phyloP scores from a whole-genome alignment of 2,888 invertebrate species.

The Leucophora obtusa region DNA sequence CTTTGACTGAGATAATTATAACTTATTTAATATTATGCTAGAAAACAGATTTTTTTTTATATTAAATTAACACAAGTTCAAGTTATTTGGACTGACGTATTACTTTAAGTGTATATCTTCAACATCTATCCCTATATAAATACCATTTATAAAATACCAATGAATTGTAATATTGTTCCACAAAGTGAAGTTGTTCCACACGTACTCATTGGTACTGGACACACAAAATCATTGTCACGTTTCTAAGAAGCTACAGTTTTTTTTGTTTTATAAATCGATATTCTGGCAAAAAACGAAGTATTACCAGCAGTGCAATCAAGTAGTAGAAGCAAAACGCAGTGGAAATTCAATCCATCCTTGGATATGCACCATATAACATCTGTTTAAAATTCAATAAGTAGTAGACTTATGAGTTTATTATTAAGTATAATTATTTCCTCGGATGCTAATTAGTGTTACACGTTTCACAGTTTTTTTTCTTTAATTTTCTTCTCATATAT shows the following conservation, averaged over 20 bases:
- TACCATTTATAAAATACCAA: background rate
- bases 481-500: background rate
- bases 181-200: background rate
- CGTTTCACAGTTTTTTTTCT: constrained; percentile 47
- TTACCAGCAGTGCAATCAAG: background rate
- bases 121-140: too few relatives aligned
- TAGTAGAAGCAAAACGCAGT: background rate
- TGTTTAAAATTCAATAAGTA: constrained; percentile 20
- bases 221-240: constrained; percentile 39
- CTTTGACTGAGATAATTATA: too few relatives aligned
- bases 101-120: too few relatives aligned
- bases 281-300: background rate
- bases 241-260: constrained; percentile 41
- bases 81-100: too few relatives aligned
- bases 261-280: constrained; percentile 9
- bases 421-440: constrained; percentile 19
- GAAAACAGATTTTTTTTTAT: too few relatives aligned
- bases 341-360: constrained; percentile 7
- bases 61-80: too few relatives aligned
- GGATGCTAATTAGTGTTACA: constrained; percentile 58
- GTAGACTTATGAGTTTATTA: constrained; percentile 45
- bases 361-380: constrained; percentile 29
- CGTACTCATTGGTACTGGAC: background rate
- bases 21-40: too few relatives aligned
- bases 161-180: background rate